phyloP scores from a whole-genome alignment of 2,113 vertebrate species.

The Hemibagrus wyckioides region DNA sequence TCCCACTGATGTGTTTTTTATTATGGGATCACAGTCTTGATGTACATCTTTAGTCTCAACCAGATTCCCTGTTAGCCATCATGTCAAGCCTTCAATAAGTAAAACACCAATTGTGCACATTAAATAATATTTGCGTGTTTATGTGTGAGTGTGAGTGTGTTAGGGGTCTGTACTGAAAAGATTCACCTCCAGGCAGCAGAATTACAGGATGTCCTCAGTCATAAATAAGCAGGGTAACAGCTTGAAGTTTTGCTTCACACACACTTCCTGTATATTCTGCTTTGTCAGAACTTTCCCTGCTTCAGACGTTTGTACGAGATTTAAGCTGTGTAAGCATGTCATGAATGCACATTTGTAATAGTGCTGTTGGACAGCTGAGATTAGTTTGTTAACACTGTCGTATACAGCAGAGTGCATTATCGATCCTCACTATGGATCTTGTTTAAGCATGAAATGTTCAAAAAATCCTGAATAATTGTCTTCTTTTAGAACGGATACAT shows the following conservation, averaged over 20 bases:
- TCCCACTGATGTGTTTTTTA: neutral
- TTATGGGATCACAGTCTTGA: neutral
- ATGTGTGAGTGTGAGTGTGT: neutral
- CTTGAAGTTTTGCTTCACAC: slow-evolving; percentile 47
- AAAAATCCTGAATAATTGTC: too few species aligned
- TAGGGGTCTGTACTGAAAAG: neutral
- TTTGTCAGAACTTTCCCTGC: slow-evolving; percentile 58
- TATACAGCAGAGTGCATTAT: neutral
- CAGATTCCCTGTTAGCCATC: neutral
- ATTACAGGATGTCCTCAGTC: slow-evolving; percentile 71
- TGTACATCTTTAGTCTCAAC: neutral
- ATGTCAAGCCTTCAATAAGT: neutral
- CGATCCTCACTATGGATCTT: neutral
- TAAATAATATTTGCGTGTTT: neutral
- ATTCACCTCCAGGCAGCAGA: slow-evolving; percentile 40
- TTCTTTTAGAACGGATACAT: too few species aligned
- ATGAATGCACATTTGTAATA: neutral
- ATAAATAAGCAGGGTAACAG: slow-evolving; percentile 56
- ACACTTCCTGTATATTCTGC: slow-evolving; percentile 60
- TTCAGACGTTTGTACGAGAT: slow-evolving; percentile 27
- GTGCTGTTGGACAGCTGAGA: neutral
- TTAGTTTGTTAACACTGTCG: too few species aligned
- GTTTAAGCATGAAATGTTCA: neutral
- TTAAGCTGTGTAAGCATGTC: slow-evolving; percentile 10
- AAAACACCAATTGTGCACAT: neutral